These are phyloP conservation scores for rabbit (Oryctolagus cuniculus) DNA, from an alignment of 2,113 vertebrate species.

Conservation along the genomic window mOryCun1.1 NC_091442.1:45498501-45499000, in stretches of 20 bases:
- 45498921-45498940: constrained; percentile 55
- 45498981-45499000: constrained; percentile 63
- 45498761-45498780: neutral
- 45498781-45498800: neutral
- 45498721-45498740: neutral
- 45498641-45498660: neutral
- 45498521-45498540: neutral
- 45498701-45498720: neutral
- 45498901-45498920: constrained; percentile 48
- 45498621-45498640: neutral
- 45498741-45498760: neutral
- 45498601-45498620: neutral
- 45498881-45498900: neutral
- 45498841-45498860: neutral
- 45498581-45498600: neutral
- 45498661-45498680: neutral
- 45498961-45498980: constrained; percentile 29
- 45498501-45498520: neutral
- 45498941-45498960: constrained; percentile 52
- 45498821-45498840: neutral
- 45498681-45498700: neutral
- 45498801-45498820: neutral
- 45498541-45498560: no score
- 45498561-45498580: constrained; percentile 7
- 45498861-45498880: neutral